Evolutionary conservation across 1,140 invertebrate genomes (phyloP).

Genomic region (Diploscapter pachys): DNA sequence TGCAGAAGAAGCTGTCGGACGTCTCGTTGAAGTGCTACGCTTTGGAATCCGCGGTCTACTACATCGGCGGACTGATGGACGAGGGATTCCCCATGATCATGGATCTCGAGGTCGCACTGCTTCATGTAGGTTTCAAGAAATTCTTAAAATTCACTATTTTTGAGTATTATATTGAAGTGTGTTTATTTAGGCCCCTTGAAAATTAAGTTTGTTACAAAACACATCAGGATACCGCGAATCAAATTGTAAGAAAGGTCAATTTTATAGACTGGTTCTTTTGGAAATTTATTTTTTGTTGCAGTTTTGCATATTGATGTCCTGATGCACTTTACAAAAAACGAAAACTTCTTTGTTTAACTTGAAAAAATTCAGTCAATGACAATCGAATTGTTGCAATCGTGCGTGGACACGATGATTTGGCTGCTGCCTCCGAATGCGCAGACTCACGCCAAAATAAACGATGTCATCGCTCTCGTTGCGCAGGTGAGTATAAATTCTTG

Average conservation of each 20-base stretch:
- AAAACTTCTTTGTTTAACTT: too few species aligned
- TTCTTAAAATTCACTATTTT: not conserved
- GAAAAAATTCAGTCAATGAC: too few species aligned
- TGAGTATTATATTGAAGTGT: constrained; percentile 43
- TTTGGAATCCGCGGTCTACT: constrained; percentile 51
- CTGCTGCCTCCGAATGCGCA: too few species aligned
- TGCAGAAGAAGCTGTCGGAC: not conserved
- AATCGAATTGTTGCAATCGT: too few species aligned
- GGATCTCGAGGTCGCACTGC: constrained; percentile 52
- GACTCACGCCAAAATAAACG: too few species aligned
- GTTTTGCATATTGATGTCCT: constrained; percentile 22
- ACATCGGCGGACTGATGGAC: constrained; percentile 47
- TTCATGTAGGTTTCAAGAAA: constrained; percentile 12
- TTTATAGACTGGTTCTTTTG: not conserved
- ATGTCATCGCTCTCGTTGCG: too few species aligned
- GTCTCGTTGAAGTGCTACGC: constrained; percentile 42
- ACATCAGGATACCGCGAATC: constrained; percentile 14
- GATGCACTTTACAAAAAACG: too few species aligned
- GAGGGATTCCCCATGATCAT: constrained; percentile 47
- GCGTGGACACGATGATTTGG: too few species aligned
- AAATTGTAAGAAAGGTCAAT: too few species aligned
- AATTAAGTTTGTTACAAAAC: constrained; percentile 21
- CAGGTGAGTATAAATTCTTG: too few species aligned
- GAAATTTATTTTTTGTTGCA: constrained; percentile 22
- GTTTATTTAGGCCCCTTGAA: constrained; percentile 43